Conservation (phyloP, 1,140 invertebrate genomes). For the Drosophila pachea region DNA sequence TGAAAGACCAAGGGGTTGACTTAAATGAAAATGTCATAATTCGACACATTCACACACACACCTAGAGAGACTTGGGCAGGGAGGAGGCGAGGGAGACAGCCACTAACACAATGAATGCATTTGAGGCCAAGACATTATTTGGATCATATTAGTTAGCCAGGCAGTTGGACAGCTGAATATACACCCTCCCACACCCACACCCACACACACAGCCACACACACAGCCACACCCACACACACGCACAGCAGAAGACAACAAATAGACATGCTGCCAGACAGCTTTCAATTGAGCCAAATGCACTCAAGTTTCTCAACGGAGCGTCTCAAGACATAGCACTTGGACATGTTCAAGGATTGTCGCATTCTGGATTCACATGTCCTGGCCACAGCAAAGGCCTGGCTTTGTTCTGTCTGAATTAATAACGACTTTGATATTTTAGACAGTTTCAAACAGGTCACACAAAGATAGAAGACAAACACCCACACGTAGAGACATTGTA, state of each 20-base stretch:
- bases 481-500: not conserved
- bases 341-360: conserved; percentile 27
- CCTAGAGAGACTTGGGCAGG: too few species aligned
- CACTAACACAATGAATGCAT: conserved; percentile 5
- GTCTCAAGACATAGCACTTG: conserved; percentile 31
- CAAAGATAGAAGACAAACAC: not conserved
- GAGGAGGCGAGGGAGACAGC: too few species aligned
- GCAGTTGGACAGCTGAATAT: conserved; percentile 26
- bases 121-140: conserved; percentile 29
- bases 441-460: conserved; percentile 24
- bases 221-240: not conserved
- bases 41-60: conserved; percentile 2
- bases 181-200: not conserved
- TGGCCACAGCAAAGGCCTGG: not conserved
- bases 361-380: conserved; percentile 13
- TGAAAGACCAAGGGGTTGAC: conserved; percentile 2
- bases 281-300: conserved; percentile 45
- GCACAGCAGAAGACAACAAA: conserved; percentile 7
- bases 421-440: conserved; percentile 31
- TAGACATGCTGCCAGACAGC: conserved; percentile 37
- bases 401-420: conserved; percentile 26
- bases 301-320: conserved; percentile 30
- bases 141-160: conserved; percentile 17
- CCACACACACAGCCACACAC: not conserved
- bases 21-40: conserved; percentile 29